These are phyloP conservation scores for Cryptoleucopteryx plumbea DNA, from an alignment of 2,113 vertebrate genomes.

Conservation along the genomic window DNA sequence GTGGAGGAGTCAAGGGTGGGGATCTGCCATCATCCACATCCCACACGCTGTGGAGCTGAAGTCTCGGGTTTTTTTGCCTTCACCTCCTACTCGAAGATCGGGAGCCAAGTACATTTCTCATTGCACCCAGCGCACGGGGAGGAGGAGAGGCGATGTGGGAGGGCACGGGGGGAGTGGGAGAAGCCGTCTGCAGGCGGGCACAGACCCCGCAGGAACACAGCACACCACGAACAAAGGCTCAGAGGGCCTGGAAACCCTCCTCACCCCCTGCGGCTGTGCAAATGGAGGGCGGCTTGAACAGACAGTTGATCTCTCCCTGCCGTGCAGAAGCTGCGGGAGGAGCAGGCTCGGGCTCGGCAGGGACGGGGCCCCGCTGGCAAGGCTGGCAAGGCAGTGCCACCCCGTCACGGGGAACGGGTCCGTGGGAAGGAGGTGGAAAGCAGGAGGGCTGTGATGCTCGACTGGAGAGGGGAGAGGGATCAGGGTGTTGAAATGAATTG, in stretches of 20 bases:
- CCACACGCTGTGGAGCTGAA: background rate
- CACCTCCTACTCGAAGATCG: slow-evolving; percentile 32
- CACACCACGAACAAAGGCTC: background rate
- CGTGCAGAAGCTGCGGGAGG: background rate
- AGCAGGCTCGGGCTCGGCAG: background rate
- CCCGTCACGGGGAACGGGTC: rapidly evolving
- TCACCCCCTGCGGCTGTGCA: background rate
- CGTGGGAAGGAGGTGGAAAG: background rate
- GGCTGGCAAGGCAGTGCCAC: background rate
- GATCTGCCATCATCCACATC: slow-evolving; percentile 31
- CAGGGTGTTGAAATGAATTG: background rate
- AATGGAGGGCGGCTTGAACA: background rate
- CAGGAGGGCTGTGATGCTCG: background rate
- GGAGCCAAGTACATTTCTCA: slow-evolving; percentile 53
- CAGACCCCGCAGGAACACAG: background rate
- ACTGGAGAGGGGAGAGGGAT: background rate
- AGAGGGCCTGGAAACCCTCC: background rate
- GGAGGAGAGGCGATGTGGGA: background rate
- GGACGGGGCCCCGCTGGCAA: background rate
- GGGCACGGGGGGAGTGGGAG: background rate
- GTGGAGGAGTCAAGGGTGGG: slow-evolving; percentile 29
- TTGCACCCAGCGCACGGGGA: background rate
- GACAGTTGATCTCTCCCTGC: background rate
- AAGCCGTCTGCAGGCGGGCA: background rate
- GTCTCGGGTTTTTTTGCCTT: slow-evolving; percentile 27